phyloP scores from a whole-genome alignment of 2,113 vertebrate genomes.

The Leucopsar rothschildi region DNA sequence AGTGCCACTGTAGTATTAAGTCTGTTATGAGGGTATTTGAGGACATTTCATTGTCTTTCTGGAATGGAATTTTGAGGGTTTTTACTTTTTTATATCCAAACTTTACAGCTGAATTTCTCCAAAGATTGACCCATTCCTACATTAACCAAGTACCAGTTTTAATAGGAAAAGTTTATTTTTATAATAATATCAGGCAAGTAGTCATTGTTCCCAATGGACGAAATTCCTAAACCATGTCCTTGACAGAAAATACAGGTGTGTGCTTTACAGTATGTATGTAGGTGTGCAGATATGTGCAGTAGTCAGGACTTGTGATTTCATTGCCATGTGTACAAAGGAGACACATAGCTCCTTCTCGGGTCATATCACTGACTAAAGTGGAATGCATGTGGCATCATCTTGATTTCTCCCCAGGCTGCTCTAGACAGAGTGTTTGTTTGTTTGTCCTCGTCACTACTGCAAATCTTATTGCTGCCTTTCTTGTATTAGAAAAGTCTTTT shows the following conservation, averaged over 20 bases:
- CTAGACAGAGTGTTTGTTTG: neutral
- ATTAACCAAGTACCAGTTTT: neutral
- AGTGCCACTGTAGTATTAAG: neutral
- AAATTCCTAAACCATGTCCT: neutral
- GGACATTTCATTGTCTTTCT: neutral
- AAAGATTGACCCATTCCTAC: neutral
- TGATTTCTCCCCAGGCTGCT: neutral
- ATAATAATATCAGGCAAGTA: neutral
- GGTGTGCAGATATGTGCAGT: rapidly evolving
- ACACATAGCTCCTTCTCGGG: rapidly evolving
- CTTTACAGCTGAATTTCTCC: neutral
- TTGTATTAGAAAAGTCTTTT: neutral
- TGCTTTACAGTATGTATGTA: neutral
- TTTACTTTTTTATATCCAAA: neutral
- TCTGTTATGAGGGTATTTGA: neutral
- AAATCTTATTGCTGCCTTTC: neutral
- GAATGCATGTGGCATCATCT: neutral
- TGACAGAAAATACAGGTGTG: neutral
- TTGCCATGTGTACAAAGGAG: neutral
- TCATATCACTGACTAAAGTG: neutral
- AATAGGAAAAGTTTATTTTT: neutral
- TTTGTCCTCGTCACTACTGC: neutral
- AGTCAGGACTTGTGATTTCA: neutral
- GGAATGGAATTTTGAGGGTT: neutral
- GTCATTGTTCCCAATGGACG: neutral